phyloP scores from a whole-genome alignment of 2,888 invertebrate species.

The Andricus quercusramuli region DNA sequence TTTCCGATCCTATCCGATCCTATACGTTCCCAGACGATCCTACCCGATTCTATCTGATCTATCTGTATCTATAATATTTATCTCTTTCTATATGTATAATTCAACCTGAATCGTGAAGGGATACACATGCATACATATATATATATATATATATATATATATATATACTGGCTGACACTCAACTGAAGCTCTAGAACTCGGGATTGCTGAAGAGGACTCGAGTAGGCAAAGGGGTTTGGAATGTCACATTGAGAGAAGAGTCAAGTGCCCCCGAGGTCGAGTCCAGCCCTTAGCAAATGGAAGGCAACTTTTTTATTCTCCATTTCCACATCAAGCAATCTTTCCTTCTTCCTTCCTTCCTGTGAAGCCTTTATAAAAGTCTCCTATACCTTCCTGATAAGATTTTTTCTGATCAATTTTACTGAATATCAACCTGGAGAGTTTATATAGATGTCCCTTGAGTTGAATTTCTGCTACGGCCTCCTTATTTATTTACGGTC shows the following conservation, averaged over 20 bases:
- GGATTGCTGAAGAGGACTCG: conserved; percentile 25
- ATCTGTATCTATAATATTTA: too few relatives aligned
- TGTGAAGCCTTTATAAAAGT: background rate
- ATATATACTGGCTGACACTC: background rate
- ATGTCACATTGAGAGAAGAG: conserved; percentile 18
- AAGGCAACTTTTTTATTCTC: background rate
- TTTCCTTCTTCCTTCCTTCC: background rate
- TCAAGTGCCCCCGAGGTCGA: conserved; percentile 23
- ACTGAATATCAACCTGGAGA: background rate
- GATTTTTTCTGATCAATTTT: background rate
- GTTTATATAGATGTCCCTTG: background rate
- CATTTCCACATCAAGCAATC: conserved; percentile 2
- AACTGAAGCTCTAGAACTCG: background rate
- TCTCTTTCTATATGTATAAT: too few relatives aligned
- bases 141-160: too few relatives aligned
- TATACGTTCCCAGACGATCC: too few relatives aligned
- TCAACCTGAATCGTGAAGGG: too few relatives aligned
- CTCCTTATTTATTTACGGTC: conserved; percentile 1
- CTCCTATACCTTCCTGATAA: background rate
- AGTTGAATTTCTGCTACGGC: background rate
- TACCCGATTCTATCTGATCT: too few relatives aligned
- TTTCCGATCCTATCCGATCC: too few relatives aligned
- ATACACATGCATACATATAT: too few relatives aligned
- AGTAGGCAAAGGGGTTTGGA: conserved; percentile 19
- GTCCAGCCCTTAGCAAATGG: background rate